Percentiles rank a stretch among this genome's conserved stretches.
phyloP scores from a whole-genome alignment of 2,113 vertebrate species.

The Charadrius vociferus region DNA sequence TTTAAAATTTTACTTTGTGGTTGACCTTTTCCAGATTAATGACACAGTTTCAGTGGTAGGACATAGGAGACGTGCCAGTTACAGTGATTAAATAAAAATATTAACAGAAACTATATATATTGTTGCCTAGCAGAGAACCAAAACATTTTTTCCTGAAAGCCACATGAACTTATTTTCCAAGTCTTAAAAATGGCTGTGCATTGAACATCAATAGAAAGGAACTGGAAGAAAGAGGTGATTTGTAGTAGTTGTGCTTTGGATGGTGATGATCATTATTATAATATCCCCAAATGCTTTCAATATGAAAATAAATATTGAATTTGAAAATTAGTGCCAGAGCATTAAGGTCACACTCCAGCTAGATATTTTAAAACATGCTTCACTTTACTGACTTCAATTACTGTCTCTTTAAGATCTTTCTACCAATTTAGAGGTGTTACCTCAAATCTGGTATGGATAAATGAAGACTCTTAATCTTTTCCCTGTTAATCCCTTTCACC shows the following conservation, averaged over 20 bases:
- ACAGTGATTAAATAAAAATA: background rate
- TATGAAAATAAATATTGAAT: background rate
- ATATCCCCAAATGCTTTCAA: background rate
- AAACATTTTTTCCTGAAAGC: slow-evolving; percentile 1
- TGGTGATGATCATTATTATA: background rate
- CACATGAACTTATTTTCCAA: background rate
- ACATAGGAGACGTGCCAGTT: background rate
- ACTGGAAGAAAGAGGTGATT: background rate
- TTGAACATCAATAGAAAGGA: background rate
- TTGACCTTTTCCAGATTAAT: slow-evolving; percentile 44
- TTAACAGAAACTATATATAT: background rate
- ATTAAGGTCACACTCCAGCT: background rate
- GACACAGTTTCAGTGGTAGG: background rate
- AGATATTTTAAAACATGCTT: background rate
- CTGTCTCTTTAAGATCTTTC: background rate
- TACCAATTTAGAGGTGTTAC: background rate
- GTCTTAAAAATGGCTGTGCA: background rate
- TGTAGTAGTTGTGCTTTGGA: background rate
- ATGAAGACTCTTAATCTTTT: background rate
- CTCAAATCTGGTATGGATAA: background rate
- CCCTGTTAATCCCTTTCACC: background rate
- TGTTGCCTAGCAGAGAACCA: slow-evolving; percentile 16
- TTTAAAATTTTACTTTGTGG: background rate
- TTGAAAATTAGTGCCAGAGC: background rate
- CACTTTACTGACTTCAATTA: background rate